These are phyloP conservation scores for Phyto melanocephala DNA, from an alignment of 2,888 invertebrate genomes.

Conservation along the genomic window DNA sequence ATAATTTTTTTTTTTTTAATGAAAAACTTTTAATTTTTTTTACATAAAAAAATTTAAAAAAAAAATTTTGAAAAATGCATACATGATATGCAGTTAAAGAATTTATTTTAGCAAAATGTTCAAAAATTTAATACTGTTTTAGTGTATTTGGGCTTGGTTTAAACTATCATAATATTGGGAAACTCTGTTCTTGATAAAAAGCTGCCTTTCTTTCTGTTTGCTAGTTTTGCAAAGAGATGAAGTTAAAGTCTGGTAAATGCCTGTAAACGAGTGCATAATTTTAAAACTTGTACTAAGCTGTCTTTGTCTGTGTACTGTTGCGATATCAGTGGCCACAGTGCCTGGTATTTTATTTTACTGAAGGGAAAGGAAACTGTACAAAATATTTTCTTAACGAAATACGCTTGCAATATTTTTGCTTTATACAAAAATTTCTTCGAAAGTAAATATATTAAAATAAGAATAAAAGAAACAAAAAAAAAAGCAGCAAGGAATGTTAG, in stretches of 20 bases:
- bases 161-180: too few relatives aligned
- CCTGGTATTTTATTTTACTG: not conserved
- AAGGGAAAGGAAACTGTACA: not conserved
- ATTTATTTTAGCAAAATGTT: too few relatives aligned
- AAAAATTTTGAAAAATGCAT: too few relatives aligned
- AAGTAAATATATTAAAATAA: conserved; percentile 12
- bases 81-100: too few relatives aligned
- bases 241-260: conserved; percentile 29
- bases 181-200: not conserved
- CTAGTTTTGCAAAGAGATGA: not conserved
- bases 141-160: too few relatives aligned
- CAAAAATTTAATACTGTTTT: too few relatives aligned
- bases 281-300: conserved; percentile 32
- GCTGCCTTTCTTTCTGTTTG: not conserved
- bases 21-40: too few relatives aligned
- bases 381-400: conserved; percentile 16
- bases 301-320: conserved; percentile 8
- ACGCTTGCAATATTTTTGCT: not conserved
- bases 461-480: not conserved
- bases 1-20: too few relatives aligned
- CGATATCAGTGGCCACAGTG: conserved; percentile 1
- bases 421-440: not conserved
- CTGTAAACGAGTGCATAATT: conserved; percentile 60
- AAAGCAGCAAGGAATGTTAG: not conserved
- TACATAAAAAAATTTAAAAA: too few relatives aligned